Evolutionary conservation across 2,888 invertebrate genomes (phyloP).

Genomic region (Galeopsomyia nigrocyanea): DNA sequence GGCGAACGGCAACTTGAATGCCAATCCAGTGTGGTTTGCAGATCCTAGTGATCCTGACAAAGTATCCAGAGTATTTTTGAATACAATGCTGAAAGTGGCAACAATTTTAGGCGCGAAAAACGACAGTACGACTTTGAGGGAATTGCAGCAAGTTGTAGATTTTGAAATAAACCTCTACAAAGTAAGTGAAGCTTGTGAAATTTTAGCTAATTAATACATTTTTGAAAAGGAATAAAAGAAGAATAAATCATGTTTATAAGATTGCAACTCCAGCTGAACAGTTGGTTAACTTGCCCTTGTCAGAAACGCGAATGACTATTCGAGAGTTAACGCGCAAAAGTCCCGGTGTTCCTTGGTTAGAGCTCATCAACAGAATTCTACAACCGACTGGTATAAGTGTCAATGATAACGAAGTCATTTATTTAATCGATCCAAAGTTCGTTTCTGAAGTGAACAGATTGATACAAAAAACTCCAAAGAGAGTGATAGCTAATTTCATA

Average conservation of each 20-base stretch:
- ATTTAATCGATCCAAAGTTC: constrained; percentile 81
- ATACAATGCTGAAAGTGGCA: no score
- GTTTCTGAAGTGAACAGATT: constrained; percentile 9
- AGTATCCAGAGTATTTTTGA: no score
- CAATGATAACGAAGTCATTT: constrained; percentile 78
- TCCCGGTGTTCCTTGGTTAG: constrained; percentile 82
- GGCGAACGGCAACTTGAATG: no score
- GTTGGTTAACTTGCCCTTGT: constrained; percentile 85
- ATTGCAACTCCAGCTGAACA: constrained; percentile 73
- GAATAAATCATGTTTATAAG: constrained; percentile 16
- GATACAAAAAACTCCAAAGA: constrained; percentile 49
- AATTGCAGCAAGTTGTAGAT: constrained; percentile 83
- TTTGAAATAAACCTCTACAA: constrained; percentile 94
- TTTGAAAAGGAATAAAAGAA: background rate
- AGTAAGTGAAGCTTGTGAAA: constrained; percentile 74
- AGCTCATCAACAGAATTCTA: constrained; percentile 85
- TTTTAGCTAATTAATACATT: background rate
- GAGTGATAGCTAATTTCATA: constrained; percentile 71
- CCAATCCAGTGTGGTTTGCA: no score
- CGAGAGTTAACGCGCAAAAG: constrained; percentile 80
- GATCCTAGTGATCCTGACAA: no score
- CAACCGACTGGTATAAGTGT: constrained; percentile 73
- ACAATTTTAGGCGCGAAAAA: constrained; percentile 83
- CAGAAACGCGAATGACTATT: constrained; percentile 89
- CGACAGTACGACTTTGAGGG: constrained; percentile 74